A percentile compares a stretch with the other conserved stretches of the same genome.
phyloP scores from a whole-genome alignment of 2,113 vertebrate genomes.

The Serinus canaria region DNA sequence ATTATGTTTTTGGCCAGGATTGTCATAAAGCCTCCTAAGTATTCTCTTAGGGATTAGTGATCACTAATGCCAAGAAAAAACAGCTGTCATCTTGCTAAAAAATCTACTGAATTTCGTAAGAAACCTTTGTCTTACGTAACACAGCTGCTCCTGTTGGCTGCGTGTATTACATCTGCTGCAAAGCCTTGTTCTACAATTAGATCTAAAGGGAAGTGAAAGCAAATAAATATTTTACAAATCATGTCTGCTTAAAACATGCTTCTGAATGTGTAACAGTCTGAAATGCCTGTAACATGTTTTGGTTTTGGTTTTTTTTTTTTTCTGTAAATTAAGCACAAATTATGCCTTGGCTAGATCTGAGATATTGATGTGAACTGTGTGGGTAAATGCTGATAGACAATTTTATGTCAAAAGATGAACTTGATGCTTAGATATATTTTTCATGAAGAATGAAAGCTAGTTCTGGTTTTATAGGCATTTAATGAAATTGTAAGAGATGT shows the following conservation, averaged over 20 bases:
- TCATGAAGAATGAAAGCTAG: neutral
- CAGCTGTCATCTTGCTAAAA: slow-evolving; percentile 15
- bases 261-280: neutral
- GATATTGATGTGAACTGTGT: neutral
- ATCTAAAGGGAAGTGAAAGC: neutral
- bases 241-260: neutral
- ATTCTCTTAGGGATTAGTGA: neutral
- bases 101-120: neutral
- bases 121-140: neutral
- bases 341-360: neutral
- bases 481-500: neutral
- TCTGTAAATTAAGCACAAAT: neutral
- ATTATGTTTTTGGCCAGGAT: neutral
- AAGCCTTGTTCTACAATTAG: neutral
- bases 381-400: neutral
- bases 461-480: neutral
- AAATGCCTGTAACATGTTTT: neutral
- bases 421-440: neutral
- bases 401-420: neutral
- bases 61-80: neutral
- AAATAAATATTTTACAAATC: neutral
- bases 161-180: neutral
- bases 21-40: neutral
- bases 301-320: neutral
- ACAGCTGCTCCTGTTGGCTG: neutral